phyloP scores from a whole-genome alignment of 2,797 vertebrate genomes.

The Xenops minutus region DNA sequence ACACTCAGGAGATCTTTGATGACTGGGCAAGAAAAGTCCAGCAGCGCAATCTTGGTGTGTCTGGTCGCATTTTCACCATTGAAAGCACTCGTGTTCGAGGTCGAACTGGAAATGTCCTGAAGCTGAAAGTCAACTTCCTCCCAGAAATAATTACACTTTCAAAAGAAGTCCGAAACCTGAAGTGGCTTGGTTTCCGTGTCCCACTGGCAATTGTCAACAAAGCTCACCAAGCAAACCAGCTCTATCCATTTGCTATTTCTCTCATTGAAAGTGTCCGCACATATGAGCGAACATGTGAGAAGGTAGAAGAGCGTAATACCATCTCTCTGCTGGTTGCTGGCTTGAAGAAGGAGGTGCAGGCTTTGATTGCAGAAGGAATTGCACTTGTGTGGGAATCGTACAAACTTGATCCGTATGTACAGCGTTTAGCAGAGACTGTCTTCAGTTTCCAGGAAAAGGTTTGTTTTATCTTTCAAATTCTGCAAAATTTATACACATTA shows the following conservation, averaged over 20 bases:
- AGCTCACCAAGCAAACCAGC: constrained; percentile 98
- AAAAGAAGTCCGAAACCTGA: constrained; percentile 97
- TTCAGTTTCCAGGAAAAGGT: constrained; percentile 99
- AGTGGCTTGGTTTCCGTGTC: constrained; percentile 98
- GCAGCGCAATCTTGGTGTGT: constrained; percentile 96
- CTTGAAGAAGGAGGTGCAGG: constrained; percentile 96
- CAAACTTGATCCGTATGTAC: constrained; percentile 97
- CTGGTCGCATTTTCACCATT: constrained; percentile 97
- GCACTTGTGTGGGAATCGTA: constrained; percentile 98
- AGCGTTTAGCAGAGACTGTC: constrained; percentile 95
- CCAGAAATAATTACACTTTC: constrained; percentile 98
- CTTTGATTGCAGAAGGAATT: constrained; percentile 91
- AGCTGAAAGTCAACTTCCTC: constrained; percentile 97
- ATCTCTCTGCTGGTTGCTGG: constrained; percentile 94
- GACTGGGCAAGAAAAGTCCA: constrained; percentile 99
- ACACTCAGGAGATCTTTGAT: constrained; percentile 99
- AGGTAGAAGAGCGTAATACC: constrained; percentile 93
- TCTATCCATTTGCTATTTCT: constrained; percentile 98
- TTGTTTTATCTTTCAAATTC: not conserved
- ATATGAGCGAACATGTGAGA: constrained; percentile 95
- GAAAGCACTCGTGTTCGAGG: constrained; percentile 93
- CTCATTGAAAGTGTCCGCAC: constrained; percentile 98
- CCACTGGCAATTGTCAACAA: constrained; percentile 98
- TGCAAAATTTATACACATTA: not conserved
- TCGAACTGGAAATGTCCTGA: constrained; percentile 90